Base-by-base conservation (phyloP, 1,140 invertebrate species). In the Eumeta japonica region DNA sequence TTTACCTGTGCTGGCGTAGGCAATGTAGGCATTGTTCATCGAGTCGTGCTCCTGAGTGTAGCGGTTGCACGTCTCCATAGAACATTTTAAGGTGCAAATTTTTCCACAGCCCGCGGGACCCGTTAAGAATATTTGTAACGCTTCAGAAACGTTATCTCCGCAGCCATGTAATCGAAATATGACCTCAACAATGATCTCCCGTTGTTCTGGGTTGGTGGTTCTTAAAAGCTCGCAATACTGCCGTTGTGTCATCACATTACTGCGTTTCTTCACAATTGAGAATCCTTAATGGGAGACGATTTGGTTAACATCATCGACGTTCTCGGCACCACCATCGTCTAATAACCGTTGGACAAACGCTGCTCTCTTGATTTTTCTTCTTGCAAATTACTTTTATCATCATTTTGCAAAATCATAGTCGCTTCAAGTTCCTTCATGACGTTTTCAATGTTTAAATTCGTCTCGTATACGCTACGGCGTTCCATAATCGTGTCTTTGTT, bases 401-500 rank as follows among this genome's bases (percentile, higher is more conserved):
- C 35, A 29, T 53, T 57, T 55, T 45, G 35, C 36, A 50, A 49
- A 48, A 45, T 50, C 50, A 45, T 45, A 41, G 43, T 55, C 19
- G 50, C 48, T 58, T 63, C 55, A 46, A 52, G 52, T 40, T 60
- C 58, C 31, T 48, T 34, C 40, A 52, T 52, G 11, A 52, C 46
- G 11, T 48, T 55, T 39, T 60, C 55, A 36, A 58, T 56, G 41
- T 46, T 46, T 7, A 58, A 30, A 52, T 58, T 52, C 2, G 30
- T 38, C 37, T 58, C 49, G 39, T 47, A 58, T 37, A 43, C 39
- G 5, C 24, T 46, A 35, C 44, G 45, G 39, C 52, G 50, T 50
- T 59, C 55, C 48, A 58, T 52, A 15, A 61, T 61, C 13, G 32
- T 38, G 12, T 55, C 52, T 46, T 58, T 48, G 35, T 61, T 61